A percentile compares a stretch with the other conserved stretches of the same genome.
Conservation (phyloP, 2,113 vertebrate species). For the Calidris pugnax region DNA sequence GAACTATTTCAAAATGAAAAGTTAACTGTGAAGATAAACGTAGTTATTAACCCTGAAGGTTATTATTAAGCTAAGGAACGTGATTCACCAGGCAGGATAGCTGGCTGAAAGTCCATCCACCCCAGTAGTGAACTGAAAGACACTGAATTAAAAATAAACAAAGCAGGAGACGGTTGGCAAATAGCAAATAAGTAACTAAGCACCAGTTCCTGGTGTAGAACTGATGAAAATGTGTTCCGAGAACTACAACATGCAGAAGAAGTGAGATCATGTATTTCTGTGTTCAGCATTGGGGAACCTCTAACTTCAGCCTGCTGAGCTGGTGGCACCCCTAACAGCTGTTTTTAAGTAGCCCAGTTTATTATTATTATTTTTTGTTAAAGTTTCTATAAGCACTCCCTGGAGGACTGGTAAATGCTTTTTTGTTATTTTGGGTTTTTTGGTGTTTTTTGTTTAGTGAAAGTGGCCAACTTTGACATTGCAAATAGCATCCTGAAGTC, state of each 20-base stretch:
- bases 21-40: not conserved
- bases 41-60: not conserved
- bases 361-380: not conserved
- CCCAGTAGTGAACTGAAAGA: not conserved
- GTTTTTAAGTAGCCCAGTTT: not conserved
- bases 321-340: not conserved
- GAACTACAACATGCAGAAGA: not conserved
- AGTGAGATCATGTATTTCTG: not conserved
- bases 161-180: not conserved
- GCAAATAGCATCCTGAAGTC: not conserved
- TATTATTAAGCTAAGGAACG: not conserved
- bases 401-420: not conserved
- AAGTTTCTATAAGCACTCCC: not conserved
- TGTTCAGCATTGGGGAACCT: not conserved
- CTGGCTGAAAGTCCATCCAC: not conserved
- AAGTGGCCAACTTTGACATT: not conserved
- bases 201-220: not conserved
- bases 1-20: not conserved
- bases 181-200: not conserved
- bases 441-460: not conserved
- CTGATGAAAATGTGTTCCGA: not conserved
- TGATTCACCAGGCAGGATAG: not conserved
- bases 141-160: not conserved
- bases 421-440: not conserved
- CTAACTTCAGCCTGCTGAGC: not conserved